Evolutionary conservation across 2,888 invertebrate species (phyloP).

Genomic region (Clunio marinus): DNA sequence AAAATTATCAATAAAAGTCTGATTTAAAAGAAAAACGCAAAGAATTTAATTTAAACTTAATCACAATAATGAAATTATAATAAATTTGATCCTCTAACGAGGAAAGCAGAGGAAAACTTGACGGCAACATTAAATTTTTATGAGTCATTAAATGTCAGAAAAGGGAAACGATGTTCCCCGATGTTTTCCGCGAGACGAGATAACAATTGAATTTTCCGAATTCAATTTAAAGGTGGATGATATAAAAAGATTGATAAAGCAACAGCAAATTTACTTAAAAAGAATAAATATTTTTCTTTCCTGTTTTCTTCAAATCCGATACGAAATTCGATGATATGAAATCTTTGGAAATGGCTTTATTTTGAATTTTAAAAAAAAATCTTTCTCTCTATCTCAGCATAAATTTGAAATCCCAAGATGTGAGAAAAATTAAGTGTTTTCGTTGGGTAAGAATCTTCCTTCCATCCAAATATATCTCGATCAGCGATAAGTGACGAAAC

Average conservation of each 20-base stretch:
- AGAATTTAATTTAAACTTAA: conserved; percentile 7
- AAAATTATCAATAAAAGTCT: too few species aligned
- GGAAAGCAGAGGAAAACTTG: too few species aligned
- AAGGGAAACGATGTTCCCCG: neutral
- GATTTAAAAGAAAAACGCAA: too few species aligned
- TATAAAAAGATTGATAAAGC: neutral
- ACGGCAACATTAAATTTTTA: neutral
- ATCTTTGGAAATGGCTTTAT: conserved; percentile 7
- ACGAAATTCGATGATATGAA: neutral
- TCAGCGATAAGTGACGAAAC: too few species aligned
- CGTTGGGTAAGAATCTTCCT: too few species aligned
- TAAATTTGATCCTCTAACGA: neutral
- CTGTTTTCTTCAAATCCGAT: neutral
- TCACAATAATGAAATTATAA: conserved; percentile 1
- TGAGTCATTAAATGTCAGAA: neutral
- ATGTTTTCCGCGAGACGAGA: neutral
- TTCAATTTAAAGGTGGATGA: neutral
- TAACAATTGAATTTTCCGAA: conserved; percentile 3
- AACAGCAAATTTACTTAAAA: neutral
- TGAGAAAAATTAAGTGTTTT: too few species aligned
- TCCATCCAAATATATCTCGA: too few species aligned
- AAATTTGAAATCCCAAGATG: too few species aligned
- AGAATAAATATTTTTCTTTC: too few species aligned
- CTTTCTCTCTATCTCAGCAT: neutral
- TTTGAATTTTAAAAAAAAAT: neutral